Evolutionary conservation across 2,888 invertebrate species (phyloP), one percentile per base, ranked within the genome.

Genomic region (Agelastica alni): DNA sequence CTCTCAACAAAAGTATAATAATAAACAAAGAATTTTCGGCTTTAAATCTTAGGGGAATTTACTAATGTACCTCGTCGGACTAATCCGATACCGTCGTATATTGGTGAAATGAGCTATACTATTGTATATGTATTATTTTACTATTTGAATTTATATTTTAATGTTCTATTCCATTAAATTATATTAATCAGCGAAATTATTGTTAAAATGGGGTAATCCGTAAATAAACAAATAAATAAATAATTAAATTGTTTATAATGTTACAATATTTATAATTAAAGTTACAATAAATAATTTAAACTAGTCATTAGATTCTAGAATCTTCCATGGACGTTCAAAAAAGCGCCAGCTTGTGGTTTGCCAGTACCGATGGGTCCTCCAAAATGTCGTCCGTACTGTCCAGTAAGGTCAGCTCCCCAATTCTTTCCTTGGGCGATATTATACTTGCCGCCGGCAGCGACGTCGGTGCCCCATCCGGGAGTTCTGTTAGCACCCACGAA

Each of bases 361-460:
- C 66, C 58, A 12, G 62, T 65, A 13, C 67, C 69, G 17, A 60
- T 46, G 10, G 61, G 56, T 13, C 66, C 65, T 12, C 67, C 68
- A 52, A 48, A 65, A 55, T 67, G 67, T 46, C 68, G 60, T 7
- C 53, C 53, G 30, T 69, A 68, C 14, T 56, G 47, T 7, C 62
- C 69, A 26, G 60, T 60, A 9, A 64, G 55, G 36, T 64, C 66
- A 20, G 66, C 51, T 12, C 61, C 49, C 2, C 61, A 58, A 41
- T 68, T 64, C 26, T 63, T 62, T 2, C 43, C 45, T n/a, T 59
- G 41, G 48, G 63, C 57, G 5, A 70, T 30, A 42, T 68, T 67
- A 20, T 62, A 65, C 32, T 51, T 62, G 26, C 58, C 61, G 3
- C 63, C 60, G 32, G 66, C 68, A 16, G 41, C 53, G 1, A 69